phyloP scores from a whole-genome alignment of 2,888 invertebrate genomes.

The Strigamia maritima region DNA sequence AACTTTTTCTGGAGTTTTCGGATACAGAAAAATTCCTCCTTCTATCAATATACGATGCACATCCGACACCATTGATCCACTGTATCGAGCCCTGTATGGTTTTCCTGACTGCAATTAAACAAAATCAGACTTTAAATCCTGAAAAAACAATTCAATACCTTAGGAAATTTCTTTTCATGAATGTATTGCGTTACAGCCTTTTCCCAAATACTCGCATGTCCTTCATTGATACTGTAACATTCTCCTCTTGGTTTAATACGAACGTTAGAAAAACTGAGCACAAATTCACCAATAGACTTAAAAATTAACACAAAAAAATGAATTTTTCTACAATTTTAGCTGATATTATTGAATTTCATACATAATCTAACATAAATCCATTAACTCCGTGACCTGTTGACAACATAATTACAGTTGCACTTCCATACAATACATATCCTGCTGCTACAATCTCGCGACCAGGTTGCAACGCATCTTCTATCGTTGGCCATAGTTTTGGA shows the following conservation, averaged over 20 bases:
- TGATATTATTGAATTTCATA: no score
- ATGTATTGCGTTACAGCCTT: not conserved
- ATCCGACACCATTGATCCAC: conserved; percentile 20
- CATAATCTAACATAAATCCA: not conserved
- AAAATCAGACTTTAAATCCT: no score
- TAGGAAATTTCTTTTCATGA: not conserved
- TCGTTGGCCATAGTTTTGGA: not conserved
- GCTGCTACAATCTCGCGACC: not conserved
- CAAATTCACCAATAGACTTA: no score
- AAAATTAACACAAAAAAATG: no score
- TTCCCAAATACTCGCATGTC: not conserved
- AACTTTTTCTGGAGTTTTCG: not conserved
- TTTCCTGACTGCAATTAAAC: no score
- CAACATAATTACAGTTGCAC: not conserved
- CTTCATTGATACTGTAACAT: not conserved
- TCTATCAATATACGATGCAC: not conserved
- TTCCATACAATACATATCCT: not conserved
- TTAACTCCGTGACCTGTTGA: not conserved
- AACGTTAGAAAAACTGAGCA: not conserved
- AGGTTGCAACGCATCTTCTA: not conserved
- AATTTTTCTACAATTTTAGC: no score
- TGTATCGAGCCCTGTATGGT: not conserved
- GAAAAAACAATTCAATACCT: no score
- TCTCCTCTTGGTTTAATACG: not conserved
- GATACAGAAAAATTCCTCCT: conserved; percentile 22